These are phyloP conservation scores for Liopterus haemorrhoidalis DNA, from an alignment of 2,888 invertebrate species.

Conservation along the genomic window DNA sequence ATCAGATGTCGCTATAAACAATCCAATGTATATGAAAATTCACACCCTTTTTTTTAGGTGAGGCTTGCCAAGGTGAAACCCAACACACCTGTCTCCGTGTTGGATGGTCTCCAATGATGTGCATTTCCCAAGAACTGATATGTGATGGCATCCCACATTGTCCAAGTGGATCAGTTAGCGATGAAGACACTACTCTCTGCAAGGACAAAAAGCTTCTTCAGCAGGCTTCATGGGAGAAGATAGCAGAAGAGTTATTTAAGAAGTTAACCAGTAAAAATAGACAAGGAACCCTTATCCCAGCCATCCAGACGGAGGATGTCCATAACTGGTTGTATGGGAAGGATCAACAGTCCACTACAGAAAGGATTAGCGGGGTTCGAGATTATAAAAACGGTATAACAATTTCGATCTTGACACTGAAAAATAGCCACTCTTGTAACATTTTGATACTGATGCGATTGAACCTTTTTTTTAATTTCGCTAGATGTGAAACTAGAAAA, in stretches of 20 bases:
- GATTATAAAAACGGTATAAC: too few species aligned
- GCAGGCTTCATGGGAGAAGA: slow-evolving; percentile 34
- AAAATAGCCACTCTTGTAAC: too few species aligned
- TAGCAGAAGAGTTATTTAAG: slow-evolving; percentile 35
- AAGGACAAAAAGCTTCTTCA: slow-evolving; percentile 26
- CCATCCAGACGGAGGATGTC: too few species aligned
- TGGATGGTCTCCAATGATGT: slow-evolving; percentile 46
- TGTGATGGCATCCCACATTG: slow-evolving; percentile 65
- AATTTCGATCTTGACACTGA: too few species aligned
- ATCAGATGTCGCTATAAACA: too few species aligned
- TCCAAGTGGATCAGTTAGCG: slow-evolving; percentile 51
- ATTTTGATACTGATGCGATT: too few species aligned
- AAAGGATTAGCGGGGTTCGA: too few species aligned
- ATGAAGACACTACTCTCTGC: slow-evolving; percentile 42
- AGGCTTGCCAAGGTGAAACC: slow-evolving; percentile 19
- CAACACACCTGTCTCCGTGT: slow-evolving; percentile 41
- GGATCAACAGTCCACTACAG: too few species aligned
- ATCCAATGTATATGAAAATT: too few species aligned
- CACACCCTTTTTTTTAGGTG: slow-evolving; percentile 19
- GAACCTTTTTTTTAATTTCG: too few species aligned
- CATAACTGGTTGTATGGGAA: too few species aligned
- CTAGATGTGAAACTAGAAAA: too few species aligned
- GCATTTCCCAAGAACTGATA: slow-evolving; percentile 59
- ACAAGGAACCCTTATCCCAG: background rate
- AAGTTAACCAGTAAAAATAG: slow-evolving; percentile 30